Conservation (phyloP, 2,888 invertebrate species). For the Meliscaeva auricollis region DNA sequence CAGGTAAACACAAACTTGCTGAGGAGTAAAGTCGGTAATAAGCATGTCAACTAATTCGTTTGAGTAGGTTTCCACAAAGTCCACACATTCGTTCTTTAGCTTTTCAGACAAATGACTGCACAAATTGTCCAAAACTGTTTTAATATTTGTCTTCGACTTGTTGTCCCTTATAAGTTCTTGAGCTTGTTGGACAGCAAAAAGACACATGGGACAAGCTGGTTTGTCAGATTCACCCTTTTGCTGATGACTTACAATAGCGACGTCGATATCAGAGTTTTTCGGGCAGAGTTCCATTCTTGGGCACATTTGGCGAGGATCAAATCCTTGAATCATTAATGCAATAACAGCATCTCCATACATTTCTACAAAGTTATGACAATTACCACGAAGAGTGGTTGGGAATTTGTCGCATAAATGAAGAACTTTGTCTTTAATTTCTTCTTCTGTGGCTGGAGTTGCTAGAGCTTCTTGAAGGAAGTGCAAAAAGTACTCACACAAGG, state of each 20-base stretch:
- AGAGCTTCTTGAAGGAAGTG: constrained; percentile 91
- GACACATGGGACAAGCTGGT: constrained; percentile 92
- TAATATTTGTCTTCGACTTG: constrained; percentile 90
- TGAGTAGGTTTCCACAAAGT: constrained; percentile 91
- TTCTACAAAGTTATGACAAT: constrained; percentile 91
- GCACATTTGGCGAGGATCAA: constrained; percentile 85
- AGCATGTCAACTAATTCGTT: constrained; percentile 91
- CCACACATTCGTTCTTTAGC: constrained; percentile 88
- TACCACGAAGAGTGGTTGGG: constrained; percentile 86
- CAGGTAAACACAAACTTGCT: constrained; percentile 91
- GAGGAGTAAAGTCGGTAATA: constrained; percentile 89
- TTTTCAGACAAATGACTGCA: constrained; percentile 89
- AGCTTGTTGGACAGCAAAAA: constrained; percentile 92
- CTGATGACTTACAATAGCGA: no score
- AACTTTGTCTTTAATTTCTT: constrained; percentile 88
- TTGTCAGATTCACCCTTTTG: constrained; percentile 85
- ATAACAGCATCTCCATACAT: constrained; percentile 92
- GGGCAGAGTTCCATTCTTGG: constrained; percentile 90
- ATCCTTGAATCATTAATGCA: constrained; percentile 89
- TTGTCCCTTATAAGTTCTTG: constrained; percentile 89
- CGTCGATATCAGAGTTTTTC: constrained; percentile 80
- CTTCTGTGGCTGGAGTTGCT: constrained; percentile 88
- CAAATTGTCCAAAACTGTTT: constrained; percentile 88
- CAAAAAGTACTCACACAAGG: constrained; percentile 92
- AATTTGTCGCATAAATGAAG: constrained; percentile 89